Evolutionary conservation across 2,797 vertebrate species (phyloP).

Genomic region (Gallirallus australis): DNA sequence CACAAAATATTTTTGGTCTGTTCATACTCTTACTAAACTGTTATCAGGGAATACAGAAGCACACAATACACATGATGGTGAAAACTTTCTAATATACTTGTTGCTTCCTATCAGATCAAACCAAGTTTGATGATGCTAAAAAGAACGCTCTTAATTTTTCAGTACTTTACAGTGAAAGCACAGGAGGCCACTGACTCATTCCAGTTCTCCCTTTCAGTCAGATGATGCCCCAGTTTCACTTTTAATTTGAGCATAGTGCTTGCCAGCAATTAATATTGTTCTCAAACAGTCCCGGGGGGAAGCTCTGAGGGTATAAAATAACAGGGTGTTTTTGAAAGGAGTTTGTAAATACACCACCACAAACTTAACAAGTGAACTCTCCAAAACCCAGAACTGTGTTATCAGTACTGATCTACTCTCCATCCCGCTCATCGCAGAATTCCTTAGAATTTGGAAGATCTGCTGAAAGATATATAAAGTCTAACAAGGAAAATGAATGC

Average conservation of each 20-base stretch:
- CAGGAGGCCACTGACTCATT: neutral
- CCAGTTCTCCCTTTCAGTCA: constrained; percentile 26
- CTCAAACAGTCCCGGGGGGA: neutral
- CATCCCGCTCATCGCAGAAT: neutral
- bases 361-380: neutral
- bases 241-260: constrained; percentile 9
- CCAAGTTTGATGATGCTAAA: neutral
- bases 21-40: neutral
- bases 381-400: neutral
- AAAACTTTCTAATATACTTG: neutral
- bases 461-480: too few relatives aligned
- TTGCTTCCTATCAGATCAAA: neutral
- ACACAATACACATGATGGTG: accelerated
- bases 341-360: neutral
- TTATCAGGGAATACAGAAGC: neutral
- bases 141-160: neutral
- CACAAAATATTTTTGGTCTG: neutral
- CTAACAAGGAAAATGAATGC: neutral
- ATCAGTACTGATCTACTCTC: neutral
- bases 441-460: neutral
- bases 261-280: constrained; percentile 35
- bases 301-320: constrained; percentile 22
- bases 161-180: neutral
- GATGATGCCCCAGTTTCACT: constrained; percentile 21
- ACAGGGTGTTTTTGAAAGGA: neutral